Conservation (phyloP, 2,113 vertebrate genomes). For the Phainopepla nitens region DNA sequence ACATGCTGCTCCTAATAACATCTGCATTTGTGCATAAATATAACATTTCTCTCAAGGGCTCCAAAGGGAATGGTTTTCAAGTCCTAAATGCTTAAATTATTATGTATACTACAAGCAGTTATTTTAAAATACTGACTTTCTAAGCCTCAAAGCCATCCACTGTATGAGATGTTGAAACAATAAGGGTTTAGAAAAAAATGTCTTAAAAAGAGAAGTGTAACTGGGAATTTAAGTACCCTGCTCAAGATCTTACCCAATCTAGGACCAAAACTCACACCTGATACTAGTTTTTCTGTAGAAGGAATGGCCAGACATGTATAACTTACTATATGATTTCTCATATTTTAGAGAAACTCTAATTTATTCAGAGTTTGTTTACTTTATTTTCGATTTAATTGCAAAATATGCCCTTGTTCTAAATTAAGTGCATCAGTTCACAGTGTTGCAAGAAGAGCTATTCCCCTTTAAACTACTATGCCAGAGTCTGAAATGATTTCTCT, state of each 20-base stretch:
- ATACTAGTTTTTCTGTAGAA: background rate
- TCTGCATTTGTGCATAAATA: slow-evolving; percentile 10
- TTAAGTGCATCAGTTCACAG: background rate
- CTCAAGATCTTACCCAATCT: background rate
- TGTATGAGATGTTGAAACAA: background rate
- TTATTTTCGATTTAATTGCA: background rate
- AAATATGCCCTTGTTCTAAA: background rate
- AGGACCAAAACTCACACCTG: background rate
- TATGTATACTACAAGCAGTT: background rate
- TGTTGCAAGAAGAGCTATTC: background rate
- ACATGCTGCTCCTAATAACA: background rate
- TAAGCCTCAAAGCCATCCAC: background rate
- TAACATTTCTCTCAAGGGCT: background rate
- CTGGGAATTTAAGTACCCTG: background rate
- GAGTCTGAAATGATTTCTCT: background rate
- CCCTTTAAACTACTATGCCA: background rate
- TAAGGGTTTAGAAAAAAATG: background rate
- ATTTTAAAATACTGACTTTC: background rate
- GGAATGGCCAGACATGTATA: background rate
- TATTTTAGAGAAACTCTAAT: background rate
- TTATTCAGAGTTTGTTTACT: background rate
- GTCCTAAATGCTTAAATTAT: background rate
- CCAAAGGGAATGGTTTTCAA: background rate
- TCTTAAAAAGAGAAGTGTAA: background rate
- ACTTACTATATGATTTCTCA: background rate